Base-by-base conservation (phyloP, 2,797 vertebrate genomes). In the Ctenosaura bakeri region DNA sequence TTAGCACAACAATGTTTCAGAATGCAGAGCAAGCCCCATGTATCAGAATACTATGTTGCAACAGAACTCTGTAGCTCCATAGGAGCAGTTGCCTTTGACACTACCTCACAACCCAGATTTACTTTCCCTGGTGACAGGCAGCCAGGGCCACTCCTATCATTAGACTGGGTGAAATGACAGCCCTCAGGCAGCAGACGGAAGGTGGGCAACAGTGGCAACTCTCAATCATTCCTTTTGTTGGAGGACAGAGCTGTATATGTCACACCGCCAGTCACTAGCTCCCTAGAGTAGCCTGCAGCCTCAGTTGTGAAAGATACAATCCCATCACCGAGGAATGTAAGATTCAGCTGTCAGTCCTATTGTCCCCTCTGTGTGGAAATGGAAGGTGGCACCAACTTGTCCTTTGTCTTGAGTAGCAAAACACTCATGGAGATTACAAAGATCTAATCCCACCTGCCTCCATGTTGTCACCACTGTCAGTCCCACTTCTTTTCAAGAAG, bases 31-130 rank as follows among this genome's bases (percentile, higher is more conserved):
- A 52, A 50, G 35, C 35, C 38, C 50, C 35, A 80, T n/a, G 9
- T 54, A 38, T 78, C 56, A 83, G n/a, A 87, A 83, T 66, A 52
- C 46, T 64, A 83, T 54, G 56, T 56, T 87, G 35, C 59, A 32
- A 26, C 77, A 76, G 79, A 83, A 90, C n/a, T 54, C 54, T 24
- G 26, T 38, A 4, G 69, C 24, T 69, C n/a, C 46, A 79, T 18
- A 73, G 71, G 42, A 76, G 42, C 81, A 24, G 22, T 50, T 74
- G 26, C 46, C 54, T 4, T 29, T 26, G 38, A 46, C 12, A 38
- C 20, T 83, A 56, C 6, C 2, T 50, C 54, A 46, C 54, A 83
- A 83, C 12, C 32, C 3, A 38, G n/a, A n/a, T 12, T 66, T 50
- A 79, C 42, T 64, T 74, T 73, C 8, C 59, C 1, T 26, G 38